These are phyloP conservation scores for Lepus townsendii DNA, from an alignment of 2,797 vertebrate species.

Conservation along the genomic window DNA sequence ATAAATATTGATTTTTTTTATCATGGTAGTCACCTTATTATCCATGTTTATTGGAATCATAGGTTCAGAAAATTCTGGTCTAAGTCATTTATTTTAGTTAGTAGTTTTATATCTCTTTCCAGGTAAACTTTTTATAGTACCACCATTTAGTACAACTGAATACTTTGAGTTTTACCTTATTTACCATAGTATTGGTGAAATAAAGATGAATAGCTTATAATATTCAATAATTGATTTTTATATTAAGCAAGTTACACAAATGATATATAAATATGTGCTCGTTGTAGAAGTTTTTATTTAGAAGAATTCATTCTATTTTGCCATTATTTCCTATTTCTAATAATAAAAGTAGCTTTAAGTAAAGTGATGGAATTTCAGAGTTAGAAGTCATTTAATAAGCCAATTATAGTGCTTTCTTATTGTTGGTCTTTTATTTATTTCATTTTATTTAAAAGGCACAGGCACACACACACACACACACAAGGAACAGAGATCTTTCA, in stretches of 20 bases:
- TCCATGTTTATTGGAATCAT: constrained; percentile 8
- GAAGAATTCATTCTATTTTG: constrained; percentile 25
- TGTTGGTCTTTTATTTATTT: too few species aligned
- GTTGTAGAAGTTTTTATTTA: constrained; percentile 13
- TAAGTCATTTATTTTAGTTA: constrained; percentile 39
- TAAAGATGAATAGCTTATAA: neutral
- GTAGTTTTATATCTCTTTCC: neutral
- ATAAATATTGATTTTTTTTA: neutral
- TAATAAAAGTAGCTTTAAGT: neutral
- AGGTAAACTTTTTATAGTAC: neutral
- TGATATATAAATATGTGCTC: neutral
- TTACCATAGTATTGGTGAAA: constrained; percentile 26
- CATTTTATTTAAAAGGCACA: too few species aligned
- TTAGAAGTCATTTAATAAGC: neutral
- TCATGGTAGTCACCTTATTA: neutral
- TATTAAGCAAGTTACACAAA: constrained; percentile 26
- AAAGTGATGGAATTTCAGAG: constrained; percentile 24
- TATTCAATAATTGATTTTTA: constrained; percentile 40
- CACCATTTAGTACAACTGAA: constrained; percentile 41
- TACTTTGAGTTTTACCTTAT: neutral
- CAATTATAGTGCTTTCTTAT: neutral
- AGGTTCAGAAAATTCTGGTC: constrained; percentile 38
- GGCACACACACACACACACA: too few species aligned
- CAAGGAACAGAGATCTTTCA: too few species aligned
- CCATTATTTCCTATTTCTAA: neutral